Conservation (phyloP, 2,888 invertebrate genomes). For the Parapristionchus giblindavisi region DNA sequence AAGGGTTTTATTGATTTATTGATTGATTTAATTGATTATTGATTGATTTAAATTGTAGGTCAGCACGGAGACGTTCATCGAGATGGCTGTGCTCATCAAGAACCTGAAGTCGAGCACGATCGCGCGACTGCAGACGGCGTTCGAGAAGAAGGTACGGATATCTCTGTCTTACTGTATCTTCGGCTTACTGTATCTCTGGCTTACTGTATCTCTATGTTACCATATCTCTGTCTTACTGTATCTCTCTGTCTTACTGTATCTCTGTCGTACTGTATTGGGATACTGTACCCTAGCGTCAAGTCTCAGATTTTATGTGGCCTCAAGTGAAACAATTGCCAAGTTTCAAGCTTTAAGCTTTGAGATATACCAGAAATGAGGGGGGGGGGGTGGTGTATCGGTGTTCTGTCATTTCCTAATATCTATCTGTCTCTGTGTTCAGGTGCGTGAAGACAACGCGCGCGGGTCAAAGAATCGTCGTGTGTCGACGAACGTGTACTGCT, state of each 20-base stretch:
- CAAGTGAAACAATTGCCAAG: too few species aligned
- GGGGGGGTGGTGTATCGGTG: background rate
- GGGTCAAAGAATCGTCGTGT: constrained; percentile 9
- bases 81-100: constrained; percentile 60
- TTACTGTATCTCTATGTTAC: background rate
- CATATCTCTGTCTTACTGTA: background rate
- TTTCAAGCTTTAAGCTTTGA: background rate
- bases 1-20: background rate
- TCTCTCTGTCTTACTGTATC: background rate
- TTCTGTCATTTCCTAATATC: background rate
- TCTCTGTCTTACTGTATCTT: background rate
- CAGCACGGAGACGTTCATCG: constrained; percentile 56
- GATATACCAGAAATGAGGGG: background rate
- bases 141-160: constrained; percentile 59
- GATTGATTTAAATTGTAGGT: too few species aligned
- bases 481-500: constrained; percentile 33
- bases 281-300: too few species aligned
- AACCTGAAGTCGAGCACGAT: constrained; percentile 65
- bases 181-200: background rate
- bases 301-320: too few species aligned
- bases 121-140: constrained; percentile 57
- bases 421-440: background rate
- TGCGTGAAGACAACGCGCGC: constrained; percentile 2
- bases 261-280: too few species aligned
- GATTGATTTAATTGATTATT: too few species aligned